phyloP scores from a whole-genome alignment of 2,888 invertebrate genomes.

The Folsomia manolachei region DNA sequence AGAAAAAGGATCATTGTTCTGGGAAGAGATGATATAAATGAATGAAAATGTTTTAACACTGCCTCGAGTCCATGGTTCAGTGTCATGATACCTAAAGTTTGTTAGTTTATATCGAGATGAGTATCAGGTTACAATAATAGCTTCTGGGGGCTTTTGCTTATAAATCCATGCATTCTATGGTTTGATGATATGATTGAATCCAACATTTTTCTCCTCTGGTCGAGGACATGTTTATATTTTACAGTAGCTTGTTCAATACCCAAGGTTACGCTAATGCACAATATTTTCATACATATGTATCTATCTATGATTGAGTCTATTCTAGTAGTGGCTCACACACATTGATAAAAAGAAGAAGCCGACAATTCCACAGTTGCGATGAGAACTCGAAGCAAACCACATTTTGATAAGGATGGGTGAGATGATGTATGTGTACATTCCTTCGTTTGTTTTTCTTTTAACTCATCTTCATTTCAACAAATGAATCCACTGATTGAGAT shows the following conservation, averaged over 20 bases:
- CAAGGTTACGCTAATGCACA: conserved; percentile 21
- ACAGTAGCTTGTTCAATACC: conserved; percentile 15
- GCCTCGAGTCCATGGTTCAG: background rate
- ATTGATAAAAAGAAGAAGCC: background rate
- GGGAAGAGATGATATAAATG: background rate
- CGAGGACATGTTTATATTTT: conserved; percentile 11
- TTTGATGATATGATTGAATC: conserved; percentile 1
- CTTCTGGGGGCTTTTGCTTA: background rate
- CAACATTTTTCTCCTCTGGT: conserved; percentile 5
- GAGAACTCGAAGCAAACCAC: background rate
- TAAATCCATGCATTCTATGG: background rate
- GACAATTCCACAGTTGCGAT: background rate
- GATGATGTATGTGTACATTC: background rate
- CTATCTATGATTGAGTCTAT: background rate
- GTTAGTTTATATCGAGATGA: too few species aligned
- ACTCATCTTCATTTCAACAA: conserved; percentile 3
- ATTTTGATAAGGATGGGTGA: conserved; percentile 9
- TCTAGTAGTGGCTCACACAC: too few species aligned
- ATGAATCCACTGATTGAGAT: conserved; percentile 3
- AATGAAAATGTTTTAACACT: background rate
- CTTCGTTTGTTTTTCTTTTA: background rate
- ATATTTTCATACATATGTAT: background rate
- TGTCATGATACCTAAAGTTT: background rate
- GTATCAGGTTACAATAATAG: too few species aligned
- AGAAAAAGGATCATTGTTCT: background rate